phyloP scores from a whole-genome alignment of 2,797 vertebrate genomes.

The Hylomyscus alleni region DNA sequence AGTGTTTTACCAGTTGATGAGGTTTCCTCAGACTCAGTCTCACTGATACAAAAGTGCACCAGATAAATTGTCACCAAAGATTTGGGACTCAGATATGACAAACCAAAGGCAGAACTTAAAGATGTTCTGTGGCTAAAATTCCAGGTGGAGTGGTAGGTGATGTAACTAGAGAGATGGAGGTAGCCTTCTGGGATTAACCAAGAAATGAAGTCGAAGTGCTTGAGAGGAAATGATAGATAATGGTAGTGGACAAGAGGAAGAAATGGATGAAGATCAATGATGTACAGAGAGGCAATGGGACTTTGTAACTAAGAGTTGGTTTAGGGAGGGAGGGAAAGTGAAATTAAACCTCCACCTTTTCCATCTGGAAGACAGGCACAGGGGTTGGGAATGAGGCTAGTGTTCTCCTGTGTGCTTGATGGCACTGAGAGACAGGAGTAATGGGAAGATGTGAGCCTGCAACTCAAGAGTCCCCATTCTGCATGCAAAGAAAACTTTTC shows the following conservation, averaged over 20 bases:
- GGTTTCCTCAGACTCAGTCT: not conserved
- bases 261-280: not conserved
- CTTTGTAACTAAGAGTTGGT: not conserved
- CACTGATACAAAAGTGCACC: not conserved
- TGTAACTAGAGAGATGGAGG: not conserved
- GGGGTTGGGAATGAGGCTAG: not conserved
- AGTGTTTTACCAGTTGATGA: not conserved
- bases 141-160: not conserved
- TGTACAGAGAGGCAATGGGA: not conserved
- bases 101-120: constrained; percentile 32
- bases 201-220: not conserved
- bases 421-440: not conserved
- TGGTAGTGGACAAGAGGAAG: not conserved
- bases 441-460: not conserved
- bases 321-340: not conserved
- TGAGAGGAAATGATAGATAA: not conserved
- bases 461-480: not conserved
- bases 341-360: not conserved
- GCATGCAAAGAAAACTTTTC: not conserved
- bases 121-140: constrained; percentile 16
- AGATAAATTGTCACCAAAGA: not conserved
- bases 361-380: not conserved
- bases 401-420: not conserved
- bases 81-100: not conserved
- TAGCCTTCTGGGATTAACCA: not conserved